phyloP scores from a whole-genome alignment of 2,113 vertebrate genomes.

The Triplophysa dalaica region DNA sequence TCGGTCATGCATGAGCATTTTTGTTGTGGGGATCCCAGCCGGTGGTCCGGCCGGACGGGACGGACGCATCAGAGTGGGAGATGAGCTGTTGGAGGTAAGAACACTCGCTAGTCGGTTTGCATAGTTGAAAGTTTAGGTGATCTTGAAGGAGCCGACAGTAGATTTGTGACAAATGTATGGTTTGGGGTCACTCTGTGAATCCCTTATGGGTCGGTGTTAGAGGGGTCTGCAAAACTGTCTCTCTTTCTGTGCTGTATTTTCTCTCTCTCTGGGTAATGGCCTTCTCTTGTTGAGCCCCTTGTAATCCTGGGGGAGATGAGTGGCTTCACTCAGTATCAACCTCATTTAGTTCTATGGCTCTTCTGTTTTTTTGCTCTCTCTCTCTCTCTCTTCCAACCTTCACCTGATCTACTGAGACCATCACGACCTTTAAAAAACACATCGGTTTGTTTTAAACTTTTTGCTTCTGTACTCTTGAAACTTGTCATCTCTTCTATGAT shows the following conservation, averaged over 20 bases:
- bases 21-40: conserved; percentile 88
- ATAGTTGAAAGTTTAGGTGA: too few species aligned
- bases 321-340: conserved; percentile 40
- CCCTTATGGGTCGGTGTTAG: background rate
- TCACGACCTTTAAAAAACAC: too few species aligned
- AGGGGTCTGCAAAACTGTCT: background rate
- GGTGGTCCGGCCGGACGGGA: conserved; percentile 84
- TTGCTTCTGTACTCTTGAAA: too few species aligned
- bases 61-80: conserved; percentile 83
- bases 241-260: background rate
- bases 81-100: conserved; percentile 91
- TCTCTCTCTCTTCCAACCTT: background rate
- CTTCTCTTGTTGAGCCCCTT: conserved; percentile 41
- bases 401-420: background rate
- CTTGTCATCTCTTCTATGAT: too few species aligned
- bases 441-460: background rate
- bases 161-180: background rate
- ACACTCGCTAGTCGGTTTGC: background rate
- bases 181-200: background rate
- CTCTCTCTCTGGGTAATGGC: conserved; percentile 29
- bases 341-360: conserved; percentile 3
- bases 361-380: background rate
- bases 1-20: conserved; percentile 90
- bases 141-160: background rate
- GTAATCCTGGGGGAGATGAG: conserved; percentile 42